Percentiles rank a stretch among this genome's conserved stretches.
These are phyloP conservation scores for Eupleurogrammus muticus DNA, from an alignment of 2,797 vertebrate genomes.

Conservation along the genomic window DNA sequence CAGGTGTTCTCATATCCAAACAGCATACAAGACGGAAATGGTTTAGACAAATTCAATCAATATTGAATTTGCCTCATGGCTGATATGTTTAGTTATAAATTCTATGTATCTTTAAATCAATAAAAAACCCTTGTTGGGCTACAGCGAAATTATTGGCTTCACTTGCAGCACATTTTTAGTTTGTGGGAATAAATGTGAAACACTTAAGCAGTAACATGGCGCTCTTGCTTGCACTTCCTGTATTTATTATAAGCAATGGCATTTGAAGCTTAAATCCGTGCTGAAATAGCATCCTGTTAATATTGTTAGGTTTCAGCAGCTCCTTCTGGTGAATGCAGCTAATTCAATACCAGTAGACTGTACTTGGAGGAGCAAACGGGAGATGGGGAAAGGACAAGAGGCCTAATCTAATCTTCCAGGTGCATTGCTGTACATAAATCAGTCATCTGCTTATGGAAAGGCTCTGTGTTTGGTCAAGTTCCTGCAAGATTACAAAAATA, in stretches of 20 bases:
- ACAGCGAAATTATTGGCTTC: conserved; percentile 46
- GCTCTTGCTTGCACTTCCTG: conserved; percentile 70
- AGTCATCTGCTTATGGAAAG: conserved; percentile 59
- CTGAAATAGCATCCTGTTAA: conserved; percentile 78
- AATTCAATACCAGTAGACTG: conserved; percentile 79
- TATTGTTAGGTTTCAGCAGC: conserved; percentile 76
- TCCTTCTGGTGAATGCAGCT: conserved; percentile 66
- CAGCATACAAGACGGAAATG: conserved; percentile 61
- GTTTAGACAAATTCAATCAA: conserved; percentile 53
- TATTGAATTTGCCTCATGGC: conserved; percentile 58
- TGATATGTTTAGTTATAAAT: conserved; percentile 61
- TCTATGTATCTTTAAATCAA: conserved; percentile 59
- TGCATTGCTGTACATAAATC: conserved; percentile 76
- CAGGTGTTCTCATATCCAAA: conserved; percentile 61
- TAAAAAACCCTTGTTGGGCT: conserved; percentile 48
- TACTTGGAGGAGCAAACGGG: conserved; percentile 47
- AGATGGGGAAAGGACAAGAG: conserved; percentile 56
- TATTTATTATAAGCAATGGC: conserved; percentile 75
- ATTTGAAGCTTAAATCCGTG: conserved; percentile 72
- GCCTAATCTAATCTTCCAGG: conserved; percentile 73
- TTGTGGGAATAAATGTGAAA: conserved; percentile 64
- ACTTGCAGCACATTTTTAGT: conserved; percentile 35
- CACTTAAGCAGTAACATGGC: conserved; percentile 43
- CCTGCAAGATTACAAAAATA: conserved; percentile 16
- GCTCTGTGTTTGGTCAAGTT: conserved; percentile 17